Evolutionary conservation across 2,797 vertebrate genomes (phyloP), one percentile per base, ranked within the genome.

Genomic region (Melanotaenia parkinsoni): DNA sequence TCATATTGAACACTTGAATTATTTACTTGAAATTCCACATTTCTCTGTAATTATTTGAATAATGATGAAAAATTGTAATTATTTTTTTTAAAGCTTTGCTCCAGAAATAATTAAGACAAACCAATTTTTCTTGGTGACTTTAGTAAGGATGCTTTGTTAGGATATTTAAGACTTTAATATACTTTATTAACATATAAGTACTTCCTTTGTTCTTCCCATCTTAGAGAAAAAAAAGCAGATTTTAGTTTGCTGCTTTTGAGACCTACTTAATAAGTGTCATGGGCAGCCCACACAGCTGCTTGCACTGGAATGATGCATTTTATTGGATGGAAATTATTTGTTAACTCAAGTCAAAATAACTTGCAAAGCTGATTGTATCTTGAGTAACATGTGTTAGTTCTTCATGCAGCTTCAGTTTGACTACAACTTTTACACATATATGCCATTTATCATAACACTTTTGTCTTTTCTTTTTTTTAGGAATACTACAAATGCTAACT

Each of bases 1-100:
- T 90, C 79, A 88, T 71, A 77, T 91, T 88, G 88, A 91, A 89
- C 80, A 91, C 87, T 73, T 88, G 70, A 85, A 82, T 88, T 74
- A 64, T 82, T 90, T 84, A 87, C 80, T 91, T 86, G 85, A 53
- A 71, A 16, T 37, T 30, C 30, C 30, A 30, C 4, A 30, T 30
- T 30, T 30, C 0, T 12, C 18, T 53, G n/a, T 53, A 24, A 24
- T 4, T 10, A 3, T 11, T 53, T 53, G 3, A 53, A 12, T 24
- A 3, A 38, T 24, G 4, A 28, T 24, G 12, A 7, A 14, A 26
- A 13, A 13, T 28, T 14, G 28, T 53, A 24, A 12, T 53, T 53
- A 12, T 24, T 20, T 20, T 16, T 20, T 16, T 43, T 26, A 51
- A 51, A 51, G n/a, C 45, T 51, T 51, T 51, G 22, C 47, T 22